phyloP scores from a whole-genome alignment of 2,888 invertebrate species.

The Lordiphosa andalusiaca region DNA sequence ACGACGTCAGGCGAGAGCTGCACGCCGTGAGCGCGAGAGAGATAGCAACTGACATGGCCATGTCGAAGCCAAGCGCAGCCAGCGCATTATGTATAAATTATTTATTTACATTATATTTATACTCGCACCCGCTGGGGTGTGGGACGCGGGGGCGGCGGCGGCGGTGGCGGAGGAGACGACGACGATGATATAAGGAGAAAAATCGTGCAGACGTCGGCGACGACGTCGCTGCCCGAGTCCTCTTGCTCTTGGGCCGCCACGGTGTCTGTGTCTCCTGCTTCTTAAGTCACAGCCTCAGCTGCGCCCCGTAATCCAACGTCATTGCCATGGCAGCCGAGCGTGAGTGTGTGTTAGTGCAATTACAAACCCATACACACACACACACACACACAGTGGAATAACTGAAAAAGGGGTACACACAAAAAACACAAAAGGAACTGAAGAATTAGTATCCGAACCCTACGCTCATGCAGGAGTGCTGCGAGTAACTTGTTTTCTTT shows the following conservation, averaged over 20 bases:
- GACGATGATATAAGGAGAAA: conserved; percentile 25
- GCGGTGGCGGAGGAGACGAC: conserved; percentile 4
- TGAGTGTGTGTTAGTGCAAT: conserved; percentile 28
- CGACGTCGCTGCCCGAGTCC: conserved; percentile 12
- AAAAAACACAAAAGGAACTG: conserved; percentile 21
- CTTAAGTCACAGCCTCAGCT: conserved; percentile 18
- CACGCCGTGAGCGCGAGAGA: conserved; percentile 32
- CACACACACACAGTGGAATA: conserved; percentile 11
- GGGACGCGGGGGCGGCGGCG: too few relatives aligned
- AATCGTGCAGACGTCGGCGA: conserved; percentile 16
- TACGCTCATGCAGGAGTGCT: conserved; percentile 1
- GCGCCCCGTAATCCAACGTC: conserved; percentile 13
- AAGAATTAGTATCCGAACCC: conserved; percentile 23
- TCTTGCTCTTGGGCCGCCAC: conserved; percentile 29
- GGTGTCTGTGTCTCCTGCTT: conserved; percentile 51
- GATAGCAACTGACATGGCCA: conserved; percentile 30
- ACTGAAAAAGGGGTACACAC: conserved; percentile 31
- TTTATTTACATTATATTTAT: conserved; percentile 72
- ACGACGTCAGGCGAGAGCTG: conserved; percentile 22
- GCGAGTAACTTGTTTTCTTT: conserved; percentile 31
- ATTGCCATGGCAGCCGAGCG: conserved; percentile 25
- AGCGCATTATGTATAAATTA: conserved; percentile 70
- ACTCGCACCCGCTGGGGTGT: conserved; percentile 16
- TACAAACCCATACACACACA: conserved; percentile 20
- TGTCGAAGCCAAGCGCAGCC: conserved; percentile 36